A percentile compares a stretch with the other conserved stretches of the same genome.
phyloP scores from a whole-genome alignment of 2,888 invertebrate genomes.

The Eupithecia abbreviata region DNA sequence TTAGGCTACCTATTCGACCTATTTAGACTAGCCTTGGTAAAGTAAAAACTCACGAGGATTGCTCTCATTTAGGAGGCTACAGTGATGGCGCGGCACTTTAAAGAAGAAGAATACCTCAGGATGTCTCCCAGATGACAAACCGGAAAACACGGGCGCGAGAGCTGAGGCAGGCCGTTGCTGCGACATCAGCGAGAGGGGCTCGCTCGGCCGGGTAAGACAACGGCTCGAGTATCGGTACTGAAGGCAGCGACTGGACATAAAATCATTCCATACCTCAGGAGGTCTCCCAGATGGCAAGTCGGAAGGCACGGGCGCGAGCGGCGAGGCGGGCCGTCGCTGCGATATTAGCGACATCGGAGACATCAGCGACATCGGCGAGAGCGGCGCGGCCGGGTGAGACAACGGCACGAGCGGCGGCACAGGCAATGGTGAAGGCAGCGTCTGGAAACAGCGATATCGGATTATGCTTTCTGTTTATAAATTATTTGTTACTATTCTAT shows the following conservation, averaged over 20 bases:
- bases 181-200: conserved; percentile 27
- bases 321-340: conserved; percentile 47
- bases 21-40: too few species aligned
- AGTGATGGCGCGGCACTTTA: too few species aligned
- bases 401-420: conserved; percentile 43
- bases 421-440: conserved; percentile 47
- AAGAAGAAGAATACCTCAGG: too few species aligned
- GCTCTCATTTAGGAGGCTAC: too few species aligned
- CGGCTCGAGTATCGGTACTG: conserved; percentile 42
- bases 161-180: too few species aligned
- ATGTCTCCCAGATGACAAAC: too few species aligned
- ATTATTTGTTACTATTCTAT: neutral
- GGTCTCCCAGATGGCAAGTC: conserved; percentile 73
- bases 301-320: conserved; percentile 58
- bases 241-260: conserved; percentile 40
- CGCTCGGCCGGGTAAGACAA: conserved; percentile 50
- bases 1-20: too few species aligned
- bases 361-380: conserved; percentile 51
- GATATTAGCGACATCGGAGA: conserved; percentile 56
- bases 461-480: neutral
- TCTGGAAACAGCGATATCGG: conserved; percentile 11
- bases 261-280: conserved; percentile 62
- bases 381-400: conserved; percentile 50
- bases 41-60: too few species aligned
- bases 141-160: too few species aligned